Conservation (phyloP, 2,888 invertebrate genomes). For the Lamellibrachia satsuma region DNA sequence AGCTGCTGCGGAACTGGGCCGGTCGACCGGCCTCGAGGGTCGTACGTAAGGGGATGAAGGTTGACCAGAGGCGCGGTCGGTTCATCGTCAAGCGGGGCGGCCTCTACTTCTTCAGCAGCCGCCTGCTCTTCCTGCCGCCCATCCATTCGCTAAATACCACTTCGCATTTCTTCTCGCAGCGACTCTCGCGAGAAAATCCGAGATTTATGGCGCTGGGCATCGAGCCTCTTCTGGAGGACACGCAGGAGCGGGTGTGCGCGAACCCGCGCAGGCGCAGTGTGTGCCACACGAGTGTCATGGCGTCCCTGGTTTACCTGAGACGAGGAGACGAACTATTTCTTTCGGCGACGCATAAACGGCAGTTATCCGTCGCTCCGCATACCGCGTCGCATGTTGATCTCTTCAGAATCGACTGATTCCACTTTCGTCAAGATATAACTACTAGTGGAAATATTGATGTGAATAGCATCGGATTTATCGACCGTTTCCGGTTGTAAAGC, state of each 20-base stretch:
- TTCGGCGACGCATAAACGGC: not conserved
- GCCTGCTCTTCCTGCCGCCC: constrained; percentile 5
- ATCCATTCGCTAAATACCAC: not conserved
- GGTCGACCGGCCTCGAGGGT: not conserved
- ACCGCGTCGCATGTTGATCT: not conserved
- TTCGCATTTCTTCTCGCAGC: not conserved
- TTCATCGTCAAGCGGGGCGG: not conserved
- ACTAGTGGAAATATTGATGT: not conserved
- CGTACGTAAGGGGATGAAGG: not conserved
- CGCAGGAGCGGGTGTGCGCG: not conserved
- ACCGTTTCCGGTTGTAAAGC: not conserved
- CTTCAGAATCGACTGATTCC: not conserved
- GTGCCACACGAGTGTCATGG: constrained; percentile 17
- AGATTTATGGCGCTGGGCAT: not conserved
- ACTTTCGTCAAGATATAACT: not conserved
- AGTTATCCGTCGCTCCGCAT: not conserved
- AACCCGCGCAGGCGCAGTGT: not conserved
- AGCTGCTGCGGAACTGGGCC: not conserved
- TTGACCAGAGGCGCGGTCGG: not conserved
- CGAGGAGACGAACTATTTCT: not conserved
- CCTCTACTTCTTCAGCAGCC: not conserved
- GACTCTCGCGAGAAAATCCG: not conserved
- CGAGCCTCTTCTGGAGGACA: not conserved
- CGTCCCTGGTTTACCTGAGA: not conserved
- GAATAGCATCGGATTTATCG: not conserved